phyloP scores from a whole-genome alignment of 64 coral and sea anemone species.

The Porites australiensis region DNA sequence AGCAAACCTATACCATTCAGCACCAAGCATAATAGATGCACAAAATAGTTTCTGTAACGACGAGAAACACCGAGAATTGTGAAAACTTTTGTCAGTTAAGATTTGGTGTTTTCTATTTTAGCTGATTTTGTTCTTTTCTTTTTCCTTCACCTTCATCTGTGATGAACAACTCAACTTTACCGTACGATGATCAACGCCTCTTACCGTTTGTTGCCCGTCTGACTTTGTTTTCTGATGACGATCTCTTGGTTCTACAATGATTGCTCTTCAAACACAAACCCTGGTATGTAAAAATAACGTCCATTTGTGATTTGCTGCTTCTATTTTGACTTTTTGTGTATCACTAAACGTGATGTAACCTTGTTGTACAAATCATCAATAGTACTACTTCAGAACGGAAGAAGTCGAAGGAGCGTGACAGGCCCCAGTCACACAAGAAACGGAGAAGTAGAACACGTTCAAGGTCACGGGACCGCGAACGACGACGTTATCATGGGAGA shows the following conservation, averaged over 20 bases:
- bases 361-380: conserved; percentile 49
- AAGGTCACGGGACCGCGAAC: conserved; percentile 78
- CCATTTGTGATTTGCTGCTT: not conserved
- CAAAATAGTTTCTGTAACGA: too few species aligned
- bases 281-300: conserved; percentile 14
- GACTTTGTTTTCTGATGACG: not conserved
- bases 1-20: too few species aligned
- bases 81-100: too few species aligned
- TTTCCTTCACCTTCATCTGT: not conserved
- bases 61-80: too few species aligned
- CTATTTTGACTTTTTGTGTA: not conserved
- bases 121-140: conserved; percentile 31
- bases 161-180: not conserved
- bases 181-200: not conserved
- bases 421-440: conserved; percentile 54
- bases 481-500: conserved; percentile 38
- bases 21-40: too few species aligned
- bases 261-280: conserved; percentile 4
- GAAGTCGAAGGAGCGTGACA: conserved; percentile 63
- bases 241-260: not conserved
- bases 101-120: not conserved
- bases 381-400: conserved; percentile 41
- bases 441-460: conserved; percentile 74
- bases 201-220: too few species aligned
- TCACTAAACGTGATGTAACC: not conserved